A percentile compares a stretch with the other conserved stretches of the same genome.
Conservation (phyloP, 1,140 invertebrate genomes). For the Cotesia vestalis region DNA sequence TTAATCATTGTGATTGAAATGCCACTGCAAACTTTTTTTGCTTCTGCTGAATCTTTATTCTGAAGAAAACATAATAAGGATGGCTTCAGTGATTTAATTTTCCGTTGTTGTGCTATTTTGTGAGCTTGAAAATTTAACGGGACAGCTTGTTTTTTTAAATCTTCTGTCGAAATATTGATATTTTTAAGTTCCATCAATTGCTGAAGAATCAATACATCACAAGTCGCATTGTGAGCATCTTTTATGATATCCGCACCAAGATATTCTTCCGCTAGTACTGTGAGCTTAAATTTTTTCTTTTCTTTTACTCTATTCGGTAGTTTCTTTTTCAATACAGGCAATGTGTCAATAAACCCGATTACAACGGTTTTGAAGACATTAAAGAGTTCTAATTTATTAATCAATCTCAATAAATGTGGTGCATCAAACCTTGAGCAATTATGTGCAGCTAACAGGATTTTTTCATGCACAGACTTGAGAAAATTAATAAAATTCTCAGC, state of each 20-base stretch:
- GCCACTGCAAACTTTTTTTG: not conserved
- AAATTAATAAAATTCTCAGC: not conserved
- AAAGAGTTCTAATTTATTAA: constrained; percentile 17
- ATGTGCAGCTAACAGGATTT: not conserved
- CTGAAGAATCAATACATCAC: not conserved
- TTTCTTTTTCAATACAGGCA: not conserved
- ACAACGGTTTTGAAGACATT: constrained; percentile 26
- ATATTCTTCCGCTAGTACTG: not conserved
- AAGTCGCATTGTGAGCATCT: not conserved
- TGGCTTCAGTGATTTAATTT: not conserved
- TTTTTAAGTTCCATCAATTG: not conserved
- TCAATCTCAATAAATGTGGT: constrained; percentile 18
- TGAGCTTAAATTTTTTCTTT: not conserved
- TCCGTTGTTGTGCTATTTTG: not conserved
- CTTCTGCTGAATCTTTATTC: not conserved
- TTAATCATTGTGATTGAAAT: not conserved
- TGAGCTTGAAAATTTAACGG: not conserved
- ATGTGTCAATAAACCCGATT: constrained; percentile 35
- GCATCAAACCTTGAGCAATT: constrained; percentile 35
- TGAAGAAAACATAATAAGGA: not conserved
- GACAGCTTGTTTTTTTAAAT: not conserved
- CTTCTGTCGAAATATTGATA: not conserved
- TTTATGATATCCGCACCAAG: not conserved
- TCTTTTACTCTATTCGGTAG: not conserved
- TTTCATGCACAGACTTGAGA: not conserved